A percentile compares a stretch with the other conserved stretches of the same genome.
phyloP scores from a whole-genome alignment of 2,797 vertebrate species.

The Amphiprion clarkii region DNA sequence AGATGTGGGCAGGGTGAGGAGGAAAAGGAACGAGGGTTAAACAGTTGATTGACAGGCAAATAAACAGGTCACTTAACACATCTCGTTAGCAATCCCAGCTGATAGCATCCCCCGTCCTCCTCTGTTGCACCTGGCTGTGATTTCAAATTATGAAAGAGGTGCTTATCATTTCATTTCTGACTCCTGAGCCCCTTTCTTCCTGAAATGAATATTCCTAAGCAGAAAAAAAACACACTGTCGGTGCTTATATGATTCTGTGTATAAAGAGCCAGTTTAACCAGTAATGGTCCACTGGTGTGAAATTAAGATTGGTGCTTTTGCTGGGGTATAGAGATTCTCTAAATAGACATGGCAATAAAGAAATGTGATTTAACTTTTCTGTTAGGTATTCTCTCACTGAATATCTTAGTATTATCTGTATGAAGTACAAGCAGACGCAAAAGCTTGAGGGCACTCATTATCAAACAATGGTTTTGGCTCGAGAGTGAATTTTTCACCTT shows the following conservation, averaged over 20 bases:
- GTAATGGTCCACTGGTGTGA: neutral
- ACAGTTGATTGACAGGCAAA: conserved; percentile 71
- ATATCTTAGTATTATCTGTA: neutral
- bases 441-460: neutral
- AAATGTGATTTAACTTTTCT: conserved; percentile 12
- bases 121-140: conserved; percentile 37
- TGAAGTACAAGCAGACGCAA: neutral
- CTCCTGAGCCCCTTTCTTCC: neutral
- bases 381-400: neutral
- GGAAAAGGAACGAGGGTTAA: conserved; percentile 18
- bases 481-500: conserved; percentile 13
- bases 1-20: conserved; percentile 41
- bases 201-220: conserved; percentile 6
- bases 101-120: conserved; percentile 32
- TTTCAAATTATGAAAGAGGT: conserved; percentile 23
- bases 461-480: neutral
- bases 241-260: neutral
- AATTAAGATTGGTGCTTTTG: neutral
- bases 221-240: neutral
- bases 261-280: neutral
- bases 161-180: conserved; percentile 19
- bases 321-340: neutral
- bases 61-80: conserved; percentile 64
- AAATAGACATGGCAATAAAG: too few relatives aligned
- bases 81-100: conserved; percentile 31